These are phyloP conservation scores for Heloderma charlesbogerti DNA, from an alignment of 2,113 vertebrate species.

Conservation along the genomic window DNA sequence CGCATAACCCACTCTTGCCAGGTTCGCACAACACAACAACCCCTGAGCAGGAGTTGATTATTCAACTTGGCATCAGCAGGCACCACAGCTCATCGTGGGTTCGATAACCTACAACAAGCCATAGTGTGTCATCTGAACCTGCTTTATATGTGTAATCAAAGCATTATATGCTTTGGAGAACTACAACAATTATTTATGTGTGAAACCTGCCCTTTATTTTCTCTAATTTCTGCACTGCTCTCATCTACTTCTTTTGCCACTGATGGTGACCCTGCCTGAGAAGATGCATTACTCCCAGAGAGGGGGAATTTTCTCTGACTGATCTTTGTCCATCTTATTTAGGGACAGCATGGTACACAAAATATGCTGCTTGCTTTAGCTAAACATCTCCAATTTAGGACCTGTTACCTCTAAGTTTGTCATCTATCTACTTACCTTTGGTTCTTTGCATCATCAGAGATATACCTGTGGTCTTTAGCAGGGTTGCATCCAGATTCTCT, in stretches of 20 bases:
- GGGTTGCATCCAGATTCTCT: background rate
- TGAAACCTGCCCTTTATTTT: background rate
- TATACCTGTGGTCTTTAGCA: slow-evolving; percentile 10
- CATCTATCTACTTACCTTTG: background rate
- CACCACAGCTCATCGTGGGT: too few relatives aligned
- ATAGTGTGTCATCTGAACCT: too few relatives aligned
- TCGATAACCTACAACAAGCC: too few relatives aligned
- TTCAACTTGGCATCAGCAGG: too few relatives aligned
- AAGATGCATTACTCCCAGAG: background rate
- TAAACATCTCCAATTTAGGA: background rate
- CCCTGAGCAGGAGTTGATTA: too few relatives aligned
- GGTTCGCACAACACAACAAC: too few relatives aligned
- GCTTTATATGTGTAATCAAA: background rate
- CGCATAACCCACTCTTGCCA: too few relatives aligned
- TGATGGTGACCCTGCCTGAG: background rate
- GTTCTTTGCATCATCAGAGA: background rate
- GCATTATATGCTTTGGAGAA: background rate
- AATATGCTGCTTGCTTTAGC: background rate
- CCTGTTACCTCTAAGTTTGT: background rate
- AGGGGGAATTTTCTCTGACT: background rate
- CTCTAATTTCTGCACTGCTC: background rate
- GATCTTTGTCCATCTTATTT: background rate
- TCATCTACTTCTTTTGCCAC: background rate
- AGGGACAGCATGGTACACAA: background rate
- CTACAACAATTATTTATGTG: background rate